Percentiles rank a stretch among this genome's conserved stretches.
These are phyloP conservation scores for Sacculina carcini DNA, from an alignment of 2,888 invertebrate species.

Conservation along the genomic window DNA sequence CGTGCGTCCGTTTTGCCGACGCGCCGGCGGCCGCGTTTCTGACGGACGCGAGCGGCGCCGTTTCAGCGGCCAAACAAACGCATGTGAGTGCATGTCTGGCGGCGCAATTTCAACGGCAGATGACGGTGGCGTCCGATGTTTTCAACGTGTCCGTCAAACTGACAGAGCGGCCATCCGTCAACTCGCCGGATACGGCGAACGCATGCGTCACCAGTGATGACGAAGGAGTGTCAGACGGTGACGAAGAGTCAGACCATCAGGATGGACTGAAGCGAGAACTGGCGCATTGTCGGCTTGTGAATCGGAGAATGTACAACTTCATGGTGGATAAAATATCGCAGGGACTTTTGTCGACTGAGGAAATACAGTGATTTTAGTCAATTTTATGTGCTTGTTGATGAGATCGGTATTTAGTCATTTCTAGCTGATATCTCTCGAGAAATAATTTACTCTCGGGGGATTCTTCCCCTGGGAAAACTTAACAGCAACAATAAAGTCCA, in stretches of 20 bases:
- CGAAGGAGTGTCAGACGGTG: neutral
- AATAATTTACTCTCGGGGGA: too few relatives aligned
- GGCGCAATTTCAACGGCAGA: neutral
- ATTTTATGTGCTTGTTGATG: too few relatives aligned
- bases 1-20: slow-evolving; percentile 15
- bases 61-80: too few relatives aligned
- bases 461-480: too few relatives aligned
- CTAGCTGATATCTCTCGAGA: too few relatives aligned
- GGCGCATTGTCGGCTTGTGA: neutral
- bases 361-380: too few relatives aligned
- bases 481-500: too few relatives aligned
- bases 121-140: neutral
- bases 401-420: too few relatives aligned
- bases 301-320: neutral
- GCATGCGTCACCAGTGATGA: neutral
- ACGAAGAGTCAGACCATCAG: neutral
- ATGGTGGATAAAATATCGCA: neutral
- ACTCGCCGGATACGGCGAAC: too few relatives aligned
- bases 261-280: neutral
- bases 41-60: neutral
- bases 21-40: neutral
- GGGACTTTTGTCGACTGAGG: too few relatives aligned
- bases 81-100: neutral
- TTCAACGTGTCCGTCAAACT: neutral
- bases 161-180: neutral